phyloP scores from a whole-genome alignment of 2,888 invertebrate species.

The Unio pictorum region DNA sequence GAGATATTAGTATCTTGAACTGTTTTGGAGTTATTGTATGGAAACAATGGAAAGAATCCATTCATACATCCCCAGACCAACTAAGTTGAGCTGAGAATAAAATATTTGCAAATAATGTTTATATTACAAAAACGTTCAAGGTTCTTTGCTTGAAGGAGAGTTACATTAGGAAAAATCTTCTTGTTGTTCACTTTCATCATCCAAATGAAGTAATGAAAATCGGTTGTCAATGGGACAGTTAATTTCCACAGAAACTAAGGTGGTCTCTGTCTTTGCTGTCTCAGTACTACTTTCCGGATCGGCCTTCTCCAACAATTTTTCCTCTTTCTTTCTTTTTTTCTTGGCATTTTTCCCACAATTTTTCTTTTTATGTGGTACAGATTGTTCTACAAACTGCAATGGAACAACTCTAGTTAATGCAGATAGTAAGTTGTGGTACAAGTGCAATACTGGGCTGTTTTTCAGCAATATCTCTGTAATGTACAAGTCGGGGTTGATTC shows the following conservation, averaged over 20 bases:
- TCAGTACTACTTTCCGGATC: constrained; percentile 2
- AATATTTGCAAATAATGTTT: no score
- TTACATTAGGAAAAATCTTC: no score
- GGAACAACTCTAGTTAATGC: no score
- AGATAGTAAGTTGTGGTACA: constrained; percentile 1
- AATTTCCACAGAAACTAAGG: neutral
- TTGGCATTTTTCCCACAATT: constrained; percentile 14
- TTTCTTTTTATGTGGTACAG: constrained; percentile 2
- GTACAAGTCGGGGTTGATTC: constrained; percentile 48
- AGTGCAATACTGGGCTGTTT: constrained; percentile 30
- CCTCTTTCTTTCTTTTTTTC: constrained; percentile 7
- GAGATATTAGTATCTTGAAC: no score
- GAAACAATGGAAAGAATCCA: no score
- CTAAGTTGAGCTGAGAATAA: no score
- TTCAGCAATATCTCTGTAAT: constrained; percentile 44
- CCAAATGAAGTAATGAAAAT: constrained; percentile 27
- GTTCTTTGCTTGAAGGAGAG: no score
- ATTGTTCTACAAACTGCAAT: no score
- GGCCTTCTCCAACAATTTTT: neutral
- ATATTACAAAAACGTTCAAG: no score
- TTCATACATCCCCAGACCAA: no score
- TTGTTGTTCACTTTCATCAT: neutral
- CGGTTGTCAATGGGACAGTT: constrained; percentile 25
- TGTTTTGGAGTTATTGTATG: no score
- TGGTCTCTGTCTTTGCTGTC: neutral